Conservation (phyloP, 2,797 vertebrate species). For the Gallirallus australis region DNA sequence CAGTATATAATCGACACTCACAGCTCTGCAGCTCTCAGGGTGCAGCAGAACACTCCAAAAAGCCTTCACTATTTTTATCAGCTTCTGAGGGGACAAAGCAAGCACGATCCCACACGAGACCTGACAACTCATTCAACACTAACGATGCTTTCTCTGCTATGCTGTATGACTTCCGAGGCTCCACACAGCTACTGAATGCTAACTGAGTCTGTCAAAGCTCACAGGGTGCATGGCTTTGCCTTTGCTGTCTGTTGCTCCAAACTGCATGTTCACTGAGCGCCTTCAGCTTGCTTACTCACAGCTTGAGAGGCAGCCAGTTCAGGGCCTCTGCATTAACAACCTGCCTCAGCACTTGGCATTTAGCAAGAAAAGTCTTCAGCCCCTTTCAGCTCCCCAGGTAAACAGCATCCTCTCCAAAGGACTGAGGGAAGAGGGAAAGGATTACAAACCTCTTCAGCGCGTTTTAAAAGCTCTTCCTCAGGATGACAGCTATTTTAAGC, state of each 20-base stretch:
- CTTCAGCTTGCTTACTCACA: background rate
- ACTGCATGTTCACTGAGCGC: background rate
- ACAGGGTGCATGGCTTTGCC: fast-evolving
- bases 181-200: background rate
- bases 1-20: background rate
- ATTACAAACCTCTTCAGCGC: background rate
- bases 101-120: background rate
- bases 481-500: fast-evolving
- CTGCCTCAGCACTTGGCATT: background rate
- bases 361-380: background rate
- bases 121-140: background rate
- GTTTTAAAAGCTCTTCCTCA: background rate
- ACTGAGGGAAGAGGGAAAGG: fast-evolving
- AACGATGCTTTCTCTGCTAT: background rate
- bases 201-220: background rate
- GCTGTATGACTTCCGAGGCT: background rate
- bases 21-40: background rate
- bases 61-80: background rate
- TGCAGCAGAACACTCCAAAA: background rate
- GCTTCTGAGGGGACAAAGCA: background rate
- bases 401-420: background rate
- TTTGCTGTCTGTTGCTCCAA: background rate
- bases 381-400: background rate
- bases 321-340: background rate
- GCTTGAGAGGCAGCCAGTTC: background rate